Base-by-base conservation (phyloP, 2,888 invertebrate species). In the Agriotes lineatus region DNA sequence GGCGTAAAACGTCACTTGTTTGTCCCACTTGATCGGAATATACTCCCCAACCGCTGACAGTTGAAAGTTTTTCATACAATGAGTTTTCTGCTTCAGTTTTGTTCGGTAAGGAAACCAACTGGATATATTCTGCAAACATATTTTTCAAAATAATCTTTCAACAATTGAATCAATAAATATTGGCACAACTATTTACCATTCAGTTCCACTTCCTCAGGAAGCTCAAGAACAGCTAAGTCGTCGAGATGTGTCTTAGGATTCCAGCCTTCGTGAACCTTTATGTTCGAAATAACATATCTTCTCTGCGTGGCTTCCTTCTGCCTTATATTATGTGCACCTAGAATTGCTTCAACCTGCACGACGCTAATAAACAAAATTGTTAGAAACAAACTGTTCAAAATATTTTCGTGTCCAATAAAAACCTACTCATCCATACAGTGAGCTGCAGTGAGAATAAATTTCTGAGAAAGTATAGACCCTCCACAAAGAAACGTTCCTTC, bases 391-490 rank as follows among this genome's bases (percentile, higher is more conserved):
- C 7, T 25, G 25, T 25, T 25, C 7, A 25, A 3, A 7, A 7
- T 5, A 25, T 5, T 5, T 25, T 25, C 3, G 25, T 25, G n/a
- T n/a, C n/a, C n/a, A n/a, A 39, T 6, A 39, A 39, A 39, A 39
- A 14, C 14, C n/a, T 50, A 50, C 50, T 1, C 19, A 50, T 50
- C 50, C 7, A 85, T 85, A 79, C 88, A 88, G 75, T 87, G 88
- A 0, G 87, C 88, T 0, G 87, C 87, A 0, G 87, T 87, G 44
- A 88, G 73, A 62, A 87, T 83, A 85, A 85, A 86, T 70, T 85
- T 81, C 6, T 74, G 80, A 65, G 84, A 82, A 7, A 88, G 75
- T 12, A 88, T 80, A 0, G 86, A 82, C 0, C 86, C 88, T 1
- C 88, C 87, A 69, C 88, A 88, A 80, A 88, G 87, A 0, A 86